Base-by-base conservation (phyloP, 2,113 vertebrate species). In the Oncorhynchus masou region DNA sequence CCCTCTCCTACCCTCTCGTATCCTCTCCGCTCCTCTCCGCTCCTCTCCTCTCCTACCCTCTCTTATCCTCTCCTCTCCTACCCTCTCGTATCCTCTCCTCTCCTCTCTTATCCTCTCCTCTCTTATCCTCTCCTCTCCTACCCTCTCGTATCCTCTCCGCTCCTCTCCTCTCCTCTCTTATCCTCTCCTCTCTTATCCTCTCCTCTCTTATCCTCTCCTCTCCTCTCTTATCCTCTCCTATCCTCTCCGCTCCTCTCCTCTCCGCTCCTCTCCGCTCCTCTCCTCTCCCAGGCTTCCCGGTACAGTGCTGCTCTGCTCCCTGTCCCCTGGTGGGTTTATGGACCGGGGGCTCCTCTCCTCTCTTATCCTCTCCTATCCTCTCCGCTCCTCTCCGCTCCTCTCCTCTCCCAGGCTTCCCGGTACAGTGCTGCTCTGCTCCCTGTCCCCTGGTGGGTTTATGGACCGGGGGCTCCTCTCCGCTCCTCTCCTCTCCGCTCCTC, bases 261-360 rank as follows among this genome's bases (percentile, higher is more conserved):
- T 81, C 39, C 78, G n/a, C n/a, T n/a, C n/a, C n/a, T n/a, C n/a
- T n/a, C n/a, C n/a, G n/a, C n/a, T 39, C 39, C 8, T 39, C 81
- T 79, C 79, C 87, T 78, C 80, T 81, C 39, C 78, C 65, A 39
- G 83, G 87, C 83, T 75, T 62, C 67, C 31, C 19, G 51, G 16
- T 54, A 54, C 20, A 19, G 3, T 16, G 15, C 31, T 39, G 67
- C 31, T 34, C 67, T n/a, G 31, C 67, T 68, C 67, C 31, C 24
- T 11, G 19, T 31, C 27, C 67, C 31, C 16, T 15, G 48, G 79
- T 89, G 54, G 76, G 87, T 91, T 93, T 92, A 92, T 88, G 88
- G 90, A 89, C 86, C 86, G 79, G 85, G 86, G 70, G 16, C 8
- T 25, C 71, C 34, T 48, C n/a, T n/a, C n/a, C n/a, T n/a, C n/a